Base-by-base conservation (phyloP, 2,113 vertebrate species). In the Myrmecobius fasciatus region DNA sequence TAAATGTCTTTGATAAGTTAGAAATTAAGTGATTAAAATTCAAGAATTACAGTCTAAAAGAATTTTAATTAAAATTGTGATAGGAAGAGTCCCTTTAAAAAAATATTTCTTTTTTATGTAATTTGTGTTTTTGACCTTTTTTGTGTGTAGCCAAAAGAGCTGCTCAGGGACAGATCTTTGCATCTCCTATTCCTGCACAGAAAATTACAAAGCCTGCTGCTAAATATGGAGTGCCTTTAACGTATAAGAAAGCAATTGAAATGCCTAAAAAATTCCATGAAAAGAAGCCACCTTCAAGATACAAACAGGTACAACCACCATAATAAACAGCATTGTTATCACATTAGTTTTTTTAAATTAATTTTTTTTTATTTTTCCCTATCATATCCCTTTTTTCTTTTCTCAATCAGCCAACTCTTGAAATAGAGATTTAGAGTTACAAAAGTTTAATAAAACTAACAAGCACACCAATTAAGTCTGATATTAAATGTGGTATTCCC, bases 181-280 rank as follows among this genome's bases (percentile, higher is more conserved):
- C 98, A 94, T 97, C 98, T 56, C 96, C 98, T 94, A 92, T 98
- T 92, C 98, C 99, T 97, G 98, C 99, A 96, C 99, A 99, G 98
- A 99, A 99, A 98, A 99, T 99, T 97, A 99, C 99, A 94, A 99
- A 99, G 98, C 99, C 99, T 98, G 99, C 99, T 97, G 98, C 99
- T 98, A 99, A 99, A 98, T 99, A 99, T 0, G 99, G 99, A 99
- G 99, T 99, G 99, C 99, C 99, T 99, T 99, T 99, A 99, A 98
- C 96, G 36, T 98, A 96, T 92, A 99, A 98, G 98, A 99, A 99
- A 97, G 97, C 98, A 89, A 98, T 97, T 47, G 99, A 99, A 90
- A 97, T 96, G 92, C 90, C 98, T 97, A 99, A 98, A 98, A 99
- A 99, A 95, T 95, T 98, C 31, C 98, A 96, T 46, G 99, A 99